Evolutionary conservation across 2,888 invertebrate species (phyloP).

Genomic region (Halictus ligatus): DNA sequence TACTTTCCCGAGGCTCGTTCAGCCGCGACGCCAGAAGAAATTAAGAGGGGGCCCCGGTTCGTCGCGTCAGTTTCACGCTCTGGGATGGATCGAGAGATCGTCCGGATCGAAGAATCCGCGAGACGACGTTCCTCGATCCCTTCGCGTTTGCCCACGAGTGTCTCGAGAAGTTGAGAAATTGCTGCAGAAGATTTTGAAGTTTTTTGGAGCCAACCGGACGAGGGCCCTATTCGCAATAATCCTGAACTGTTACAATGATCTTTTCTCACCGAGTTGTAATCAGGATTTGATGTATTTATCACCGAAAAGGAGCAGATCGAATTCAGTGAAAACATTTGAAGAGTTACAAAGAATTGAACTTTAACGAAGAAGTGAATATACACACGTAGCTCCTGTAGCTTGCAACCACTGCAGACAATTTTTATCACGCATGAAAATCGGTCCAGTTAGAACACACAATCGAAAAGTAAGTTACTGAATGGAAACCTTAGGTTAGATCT

Average conservation of each 20-base stretch:
- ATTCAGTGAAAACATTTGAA: too few species aligned
- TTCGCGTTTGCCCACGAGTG: too few species aligned
- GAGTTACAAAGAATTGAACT: too few species aligned
- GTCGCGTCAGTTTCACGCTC: not conserved
- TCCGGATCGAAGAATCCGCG: not conserved
- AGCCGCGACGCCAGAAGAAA: not conserved
- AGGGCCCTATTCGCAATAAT: too few species aligned
- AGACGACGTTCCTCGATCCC: not conserved
- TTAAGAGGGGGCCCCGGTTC: constrained; percentile 9
- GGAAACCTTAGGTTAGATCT: not conserved
- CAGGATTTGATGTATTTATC: not conserved
- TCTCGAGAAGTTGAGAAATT: not conserved
- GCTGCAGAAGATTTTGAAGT: not conserved
- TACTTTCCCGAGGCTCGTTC: not conserved
- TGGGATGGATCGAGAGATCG: not conserved
- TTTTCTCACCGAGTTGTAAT: not conserved
- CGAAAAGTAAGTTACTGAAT: not conserved
- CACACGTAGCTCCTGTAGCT: not conserved
- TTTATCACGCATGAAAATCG: not conserved
- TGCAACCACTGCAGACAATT: not conserved
- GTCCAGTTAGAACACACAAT: not conserved
- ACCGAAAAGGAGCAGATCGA: too few species aligned
- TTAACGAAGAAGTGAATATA: too few species aligned
- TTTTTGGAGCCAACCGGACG: too few species aligned
- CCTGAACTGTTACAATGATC: too few species aligned